A percentile compares a stretch with the other conserved stretches of the same genome.
Conservation (phyloP, 53 echinoderm and acorn worm genomes). For the Hippasteria phrygiana region DNA sequence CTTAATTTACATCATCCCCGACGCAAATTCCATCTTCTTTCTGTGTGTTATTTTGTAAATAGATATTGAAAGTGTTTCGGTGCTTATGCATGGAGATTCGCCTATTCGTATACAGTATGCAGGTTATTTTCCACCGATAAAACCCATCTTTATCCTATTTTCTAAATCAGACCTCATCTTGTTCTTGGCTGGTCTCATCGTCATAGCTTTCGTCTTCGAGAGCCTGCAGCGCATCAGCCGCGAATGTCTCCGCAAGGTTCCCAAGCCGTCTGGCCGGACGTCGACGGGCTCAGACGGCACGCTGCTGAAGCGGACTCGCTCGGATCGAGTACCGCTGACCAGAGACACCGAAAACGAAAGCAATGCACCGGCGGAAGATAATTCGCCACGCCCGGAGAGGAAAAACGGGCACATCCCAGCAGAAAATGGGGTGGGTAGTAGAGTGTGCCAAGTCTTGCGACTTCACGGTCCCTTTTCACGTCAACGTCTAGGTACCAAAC, state of each 20-base stretch:
- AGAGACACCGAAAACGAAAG: neutral
- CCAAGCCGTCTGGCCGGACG: neutral
- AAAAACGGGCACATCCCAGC: neutral
- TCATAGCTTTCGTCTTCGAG: constrained; percentile 18
- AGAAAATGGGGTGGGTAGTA: neutral
- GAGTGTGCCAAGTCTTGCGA: no score
- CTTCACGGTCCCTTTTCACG: no score
- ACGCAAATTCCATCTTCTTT: no score
- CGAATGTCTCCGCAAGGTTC: constrained; percentile 13
- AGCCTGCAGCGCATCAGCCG: constrained; percentile 43
- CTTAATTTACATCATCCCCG: no score
- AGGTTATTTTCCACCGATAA: no score
- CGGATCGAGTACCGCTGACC: constrained; percentile 3
- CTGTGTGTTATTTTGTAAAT: no score
- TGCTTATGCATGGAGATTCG: no score
- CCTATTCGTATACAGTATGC: no score
- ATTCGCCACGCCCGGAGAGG: neutral
- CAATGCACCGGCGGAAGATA: neutral
- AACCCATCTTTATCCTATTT: no score
- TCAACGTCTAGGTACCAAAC: no score
- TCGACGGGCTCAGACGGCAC: neutral
- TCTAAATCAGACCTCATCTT: constrained; percentile 36
- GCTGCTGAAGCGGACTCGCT: neutral
- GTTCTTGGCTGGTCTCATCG: neutral
- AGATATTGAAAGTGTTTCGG: no score